phyloP scores from a whole-genome alignment of 2,797 vertebrate genomes.

The Melanotaenia boesemani region DNA sequence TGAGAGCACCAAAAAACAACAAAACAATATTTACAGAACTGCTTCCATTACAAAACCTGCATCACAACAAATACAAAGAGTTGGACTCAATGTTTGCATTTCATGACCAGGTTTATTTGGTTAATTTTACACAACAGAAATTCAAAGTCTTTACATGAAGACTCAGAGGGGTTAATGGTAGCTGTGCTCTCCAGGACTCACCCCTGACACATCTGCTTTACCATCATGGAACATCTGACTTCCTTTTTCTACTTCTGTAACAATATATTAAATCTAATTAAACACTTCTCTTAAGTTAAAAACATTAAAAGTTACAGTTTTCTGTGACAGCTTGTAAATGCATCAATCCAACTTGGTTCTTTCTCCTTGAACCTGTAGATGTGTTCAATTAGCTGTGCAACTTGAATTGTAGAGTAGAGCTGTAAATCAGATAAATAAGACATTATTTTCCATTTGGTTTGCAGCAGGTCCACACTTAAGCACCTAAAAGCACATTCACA shows the following conservation, averaged over 20 bases:
- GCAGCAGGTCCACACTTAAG: not conserved
- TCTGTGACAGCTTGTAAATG: not conserved
- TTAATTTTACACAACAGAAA: too few relatives aligned
- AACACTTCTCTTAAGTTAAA: not conserved
- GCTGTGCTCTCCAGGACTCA: too few relatives aligned
- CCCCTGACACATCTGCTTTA: too few relatives aligned
- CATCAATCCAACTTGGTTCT: not conserved
- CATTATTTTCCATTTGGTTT: not conserved
- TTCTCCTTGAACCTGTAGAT: not conserved
- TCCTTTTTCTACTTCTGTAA: too few relatives aligned
- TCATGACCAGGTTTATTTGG: conserved; percentile 38
- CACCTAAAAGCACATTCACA: not conserved
- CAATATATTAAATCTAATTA: not conserved
- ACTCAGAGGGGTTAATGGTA: too few relatives aligned
- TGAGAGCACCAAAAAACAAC: not conserved
- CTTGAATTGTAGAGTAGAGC: not conserved
- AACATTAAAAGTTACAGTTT: not conserved
- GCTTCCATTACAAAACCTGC: not conserved
- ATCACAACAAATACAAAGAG: not conserved
- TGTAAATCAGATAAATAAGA: not conserved
- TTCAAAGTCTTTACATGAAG: too few relatives aligned
- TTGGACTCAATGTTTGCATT: too few relatives aligned
- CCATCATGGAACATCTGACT: too few relatives aligned
- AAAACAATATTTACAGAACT: not conserved
- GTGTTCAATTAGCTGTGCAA: not conserved